These are phyloP conservation scores for Chelidonichthys spinosus DNA, from an alignment of 2,797 vertebrate genomes.

Conservation along the genomic window DNA sequence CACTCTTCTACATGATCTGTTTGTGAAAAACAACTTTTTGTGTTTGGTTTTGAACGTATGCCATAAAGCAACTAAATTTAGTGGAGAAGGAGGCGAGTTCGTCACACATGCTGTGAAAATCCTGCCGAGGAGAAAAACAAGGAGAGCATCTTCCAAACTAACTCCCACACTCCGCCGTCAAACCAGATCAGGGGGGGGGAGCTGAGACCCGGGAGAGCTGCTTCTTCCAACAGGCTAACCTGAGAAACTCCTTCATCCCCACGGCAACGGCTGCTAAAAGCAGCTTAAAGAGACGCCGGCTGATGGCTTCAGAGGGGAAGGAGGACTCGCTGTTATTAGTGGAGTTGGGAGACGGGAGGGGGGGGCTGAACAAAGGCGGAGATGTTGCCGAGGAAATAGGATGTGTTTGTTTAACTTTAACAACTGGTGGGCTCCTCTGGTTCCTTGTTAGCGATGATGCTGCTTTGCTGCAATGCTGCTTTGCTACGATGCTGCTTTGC, in stretches of 20 bases:
- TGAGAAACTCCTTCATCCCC: too few relatives aligned
- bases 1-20: background rate
- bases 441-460: conserved; percentile 56
- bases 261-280: conserved; percentile 1
- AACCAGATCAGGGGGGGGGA: background rate
- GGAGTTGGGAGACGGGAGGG: background rate
- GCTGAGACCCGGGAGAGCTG: conserved; percentile 9
- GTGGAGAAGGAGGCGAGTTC: conserved; percentile 25
- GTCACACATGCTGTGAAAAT: conserved; percentile 28
- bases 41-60: conserved; percentile 13
- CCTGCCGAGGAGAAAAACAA: conserved; percentile 11
- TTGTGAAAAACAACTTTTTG: background rate
- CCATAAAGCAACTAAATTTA: conserved; percentile 32
- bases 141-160: conserved; percentile 25
- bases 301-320: background rate
- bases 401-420: conserved; percentile 26
- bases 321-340: background rate
- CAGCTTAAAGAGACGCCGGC: background rate
- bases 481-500: too few relatives aligned
- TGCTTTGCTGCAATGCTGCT: too few relatives aligned
- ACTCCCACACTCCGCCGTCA: conserved; percentile 29
- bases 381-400: conserved; percentile 14
- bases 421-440: conserved; percentile 38
- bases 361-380: conserved; percentile 22
- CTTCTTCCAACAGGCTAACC: background rate